Evolutionary conservation across 2,113 vertebrate species (phyloP).

Genomic region (Notechis scutatus): DNA sequence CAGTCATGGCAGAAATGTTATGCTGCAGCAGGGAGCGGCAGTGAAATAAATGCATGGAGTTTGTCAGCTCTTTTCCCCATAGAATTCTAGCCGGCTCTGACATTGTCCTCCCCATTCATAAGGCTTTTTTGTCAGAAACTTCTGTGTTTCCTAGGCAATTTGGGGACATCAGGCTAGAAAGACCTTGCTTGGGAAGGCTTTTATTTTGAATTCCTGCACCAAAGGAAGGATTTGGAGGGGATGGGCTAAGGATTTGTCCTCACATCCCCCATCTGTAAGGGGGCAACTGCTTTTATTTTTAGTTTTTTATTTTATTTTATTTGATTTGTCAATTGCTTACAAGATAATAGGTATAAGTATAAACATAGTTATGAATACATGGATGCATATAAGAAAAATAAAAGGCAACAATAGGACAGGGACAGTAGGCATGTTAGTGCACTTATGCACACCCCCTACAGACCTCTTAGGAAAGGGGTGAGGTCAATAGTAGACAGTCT

Average conservation of each 20-base stretch:
- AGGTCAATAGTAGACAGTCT: too few relatives aligned
- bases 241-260: not conserved
- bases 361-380: too few relatives aligned
- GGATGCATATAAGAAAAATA: too few relatives aligned
- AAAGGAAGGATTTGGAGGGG: not conserved
- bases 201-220: not conserved
- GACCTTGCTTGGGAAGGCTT: not conserved
- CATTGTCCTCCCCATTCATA: not conserved
- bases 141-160: not conserved
- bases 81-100: conserved; percentile 1
- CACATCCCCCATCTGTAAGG: not conserved
- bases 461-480: too few relatives aligned
- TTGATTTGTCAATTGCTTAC: too few relatives aligned
- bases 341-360: too few relatives aligned
- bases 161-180: not conserved
- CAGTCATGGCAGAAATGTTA: not conserved
- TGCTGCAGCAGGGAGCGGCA: not conserved
- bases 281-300: not conserved
- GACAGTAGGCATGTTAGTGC: too few relatives aligned
- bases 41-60: not conserved
- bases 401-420: too few relatives aligned
- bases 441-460: too few relatives aligned
- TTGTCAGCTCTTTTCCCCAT: not conserved
- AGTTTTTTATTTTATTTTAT: too few relatives aligned
- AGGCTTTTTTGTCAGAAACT: conserved; percentile 30